Conservation (phyloP, 1,140 invertebrate species). For the Agraylea sexmaculata region DNA sequence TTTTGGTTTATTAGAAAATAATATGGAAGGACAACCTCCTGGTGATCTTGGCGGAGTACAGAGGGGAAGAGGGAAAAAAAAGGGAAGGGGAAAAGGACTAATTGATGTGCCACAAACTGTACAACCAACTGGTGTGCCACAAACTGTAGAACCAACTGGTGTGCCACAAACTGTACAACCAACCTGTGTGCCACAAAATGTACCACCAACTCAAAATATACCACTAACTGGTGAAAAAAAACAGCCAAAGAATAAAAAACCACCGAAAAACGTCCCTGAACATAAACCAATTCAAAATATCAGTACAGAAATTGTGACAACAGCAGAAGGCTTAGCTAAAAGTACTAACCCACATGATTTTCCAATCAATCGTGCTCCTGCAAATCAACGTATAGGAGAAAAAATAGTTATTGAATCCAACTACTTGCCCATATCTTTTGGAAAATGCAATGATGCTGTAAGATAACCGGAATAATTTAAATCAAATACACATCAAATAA, state of each 20-base stretch:
- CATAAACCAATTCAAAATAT: background rate
- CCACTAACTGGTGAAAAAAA: background rate
- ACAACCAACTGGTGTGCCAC: background rate
- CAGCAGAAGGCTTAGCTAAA: background rate
- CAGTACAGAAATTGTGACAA: no score
- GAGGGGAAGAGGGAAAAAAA: no score
- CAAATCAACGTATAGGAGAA: background rate
- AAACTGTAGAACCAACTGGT: background rate
- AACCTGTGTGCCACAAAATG: background rate
- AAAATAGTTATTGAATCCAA: constrained; percentile 8
- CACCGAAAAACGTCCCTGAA: background rate
- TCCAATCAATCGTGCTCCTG: background rate
- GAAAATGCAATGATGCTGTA: constrained; percentile 2
- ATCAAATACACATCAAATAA: background rate
- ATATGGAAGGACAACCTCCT: no score
- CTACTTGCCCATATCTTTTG: constrained; percentile 3
- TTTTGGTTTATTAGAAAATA: no score
- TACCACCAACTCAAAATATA: background rate
- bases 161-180: background rate
- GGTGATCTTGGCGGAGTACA: no score
- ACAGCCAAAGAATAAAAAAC: background rate
- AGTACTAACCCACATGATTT: background rate
- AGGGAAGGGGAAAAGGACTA: no score
- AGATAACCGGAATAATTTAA: background rate
- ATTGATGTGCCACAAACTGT: background rate